These are phyloP conservation scores for Tachystola acroxantha DNA, from an alignment of 2,888 invertebrate species.

Conservation along the genomic window DNA sequence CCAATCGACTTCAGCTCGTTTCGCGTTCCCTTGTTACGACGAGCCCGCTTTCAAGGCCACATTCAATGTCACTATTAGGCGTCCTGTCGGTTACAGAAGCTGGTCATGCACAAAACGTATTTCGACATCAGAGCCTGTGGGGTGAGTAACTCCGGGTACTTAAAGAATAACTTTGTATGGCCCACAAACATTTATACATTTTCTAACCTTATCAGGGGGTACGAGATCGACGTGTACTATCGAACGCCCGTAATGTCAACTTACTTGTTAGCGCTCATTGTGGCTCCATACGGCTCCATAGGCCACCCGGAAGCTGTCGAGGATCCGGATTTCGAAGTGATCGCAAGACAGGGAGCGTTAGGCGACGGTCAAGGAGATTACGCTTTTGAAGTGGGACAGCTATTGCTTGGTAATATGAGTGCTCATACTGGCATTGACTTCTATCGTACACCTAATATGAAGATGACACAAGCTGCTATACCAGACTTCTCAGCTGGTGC, in stretches of 20 bases:
- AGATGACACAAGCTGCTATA: conserved; percentile 86
- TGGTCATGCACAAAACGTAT: conserved; percentile 79
- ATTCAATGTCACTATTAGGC: conserved; percentile 82
- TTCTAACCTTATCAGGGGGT: conserved; percentile 41
- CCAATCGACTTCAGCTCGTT: conserved; percentile 81
- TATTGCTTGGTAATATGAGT: conserved; percentile 68
- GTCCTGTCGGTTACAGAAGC: conserved; percentile 60
- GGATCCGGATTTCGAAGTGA: conserved; percentile 49
- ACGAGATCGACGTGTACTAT: conserved; percentile 41
- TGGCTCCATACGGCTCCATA: conserved; percentile 75
- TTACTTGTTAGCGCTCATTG: conserved; percentile 84
- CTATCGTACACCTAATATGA: conserved; percentile 55
- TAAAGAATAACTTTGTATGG: no score
- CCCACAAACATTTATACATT: no score
- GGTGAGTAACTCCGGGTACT: no score
- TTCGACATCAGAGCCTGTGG: no score
- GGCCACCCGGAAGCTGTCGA: conserved; percentile 12
- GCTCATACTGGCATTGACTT: conserved; percentile 74
- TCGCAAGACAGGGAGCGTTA: conserved; percentile 63
- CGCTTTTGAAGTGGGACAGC: conserved; percentile 56
- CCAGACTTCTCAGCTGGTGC: conserved; percentile 88
- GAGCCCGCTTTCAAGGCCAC: conserved; percentile 90
- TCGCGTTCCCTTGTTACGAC: conserved; percentile 89
- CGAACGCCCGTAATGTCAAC: conserved; percentile 79
- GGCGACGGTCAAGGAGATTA: conserved; percentile 48